These are phyloP conservation scores for Ploceus nigricollis DNA, from an alignment of 2,113 vertebrate species.

Conservation along the genomic window DNA sequence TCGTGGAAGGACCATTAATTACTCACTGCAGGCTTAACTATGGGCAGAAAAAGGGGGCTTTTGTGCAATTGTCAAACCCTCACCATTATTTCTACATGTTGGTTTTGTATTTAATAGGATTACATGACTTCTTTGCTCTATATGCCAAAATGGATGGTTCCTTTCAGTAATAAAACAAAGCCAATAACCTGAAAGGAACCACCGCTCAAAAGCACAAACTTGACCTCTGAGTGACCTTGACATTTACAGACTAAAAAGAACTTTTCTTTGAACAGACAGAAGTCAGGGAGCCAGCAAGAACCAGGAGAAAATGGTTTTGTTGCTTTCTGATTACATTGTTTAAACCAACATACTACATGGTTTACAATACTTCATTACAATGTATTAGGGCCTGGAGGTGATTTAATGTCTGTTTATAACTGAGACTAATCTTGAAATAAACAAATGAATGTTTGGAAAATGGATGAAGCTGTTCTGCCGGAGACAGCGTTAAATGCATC, in stretches of 20 bases:
- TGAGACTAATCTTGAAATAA: conserved; percentile 70
- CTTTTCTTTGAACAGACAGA: conserved; percentile 64
- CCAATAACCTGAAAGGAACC: conserved; percentile 68
- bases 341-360: conserved; percentile 73
- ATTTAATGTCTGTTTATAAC: conserved; percentile 75
- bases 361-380: conserved; percentile 77
- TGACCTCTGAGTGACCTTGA: conserved; percentile 75
- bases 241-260: conserved; percentile 52
- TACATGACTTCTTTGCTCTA: conserved; percentile 68
- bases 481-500: conserved; percentile 58
- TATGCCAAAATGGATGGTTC: conserved; percentile 70
- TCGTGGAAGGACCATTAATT: conserved; percentile 45
- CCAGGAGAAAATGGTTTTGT: conserved; percentile 64
- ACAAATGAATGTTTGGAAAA: conserved; percentile 72
- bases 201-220: conserved; percentile 62
- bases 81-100: conserved; percentile 71
- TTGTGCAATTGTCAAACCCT: conserved; percentile 40
- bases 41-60: conserved; percentile 47
- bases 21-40: conserved; percentile 1
- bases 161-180: conserved; percentile 74
- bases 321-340: conserved; percentile 76
- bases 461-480: conserved; percentile 50
- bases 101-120: conserved; percentile 66
- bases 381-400: conserved; percentile 67
- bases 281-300: conserved; percentile 53